phyloP scores from a whole-genome alignment of 1,140 invertebrate genomes.

The Choristoneura fumiferana region DNA sequence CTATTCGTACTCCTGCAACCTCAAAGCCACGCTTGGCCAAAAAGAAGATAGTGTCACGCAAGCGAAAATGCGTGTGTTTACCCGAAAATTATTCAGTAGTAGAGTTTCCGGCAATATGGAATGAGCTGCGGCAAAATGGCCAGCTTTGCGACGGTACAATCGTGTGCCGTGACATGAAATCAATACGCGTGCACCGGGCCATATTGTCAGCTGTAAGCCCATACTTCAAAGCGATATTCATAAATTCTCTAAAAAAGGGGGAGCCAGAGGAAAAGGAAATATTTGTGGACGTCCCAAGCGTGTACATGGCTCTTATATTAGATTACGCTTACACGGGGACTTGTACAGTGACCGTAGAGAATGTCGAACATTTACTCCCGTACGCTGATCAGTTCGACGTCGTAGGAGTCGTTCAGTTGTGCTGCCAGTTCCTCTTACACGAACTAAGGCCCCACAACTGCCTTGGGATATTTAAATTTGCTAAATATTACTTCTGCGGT shows the following conservation, averaged over 20 bases:
- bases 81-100: conserved; percentile 75
- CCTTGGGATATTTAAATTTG: conserved; percentile 85
- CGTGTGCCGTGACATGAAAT: conserved; percentile 80
- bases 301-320: conserved; percentile 79
- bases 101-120: conserved; percentile 82
- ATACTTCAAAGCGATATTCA: conserved; percentile 84
- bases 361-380: conserved; percentile 81
- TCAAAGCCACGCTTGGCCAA: conserved; percentile 61
- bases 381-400: conserved; percentile 83
- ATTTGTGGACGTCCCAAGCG: conserved; percentile 72
- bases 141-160: conserved; percentile 81
- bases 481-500: conserved; percentile 83
- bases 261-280: conserved; percentile 76
- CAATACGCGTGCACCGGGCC: conserved; percentile 82
- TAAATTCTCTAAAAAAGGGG: conserved; percentile 79
- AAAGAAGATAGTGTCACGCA: conserved; percentile 65
- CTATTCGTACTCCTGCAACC: conserved; percentile 62
- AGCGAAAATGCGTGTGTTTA: conserved; percentile 72
- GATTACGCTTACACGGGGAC: conserved; percentile 84
- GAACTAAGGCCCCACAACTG: conserved; percentile 81
- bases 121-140: conserved; percentile 80
- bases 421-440: conserved; percentile 79
- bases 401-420: conserved; percentile 81
- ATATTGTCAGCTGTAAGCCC: conserved; percentile 83
- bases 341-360: conserved; percentile 79